These are phyloP conservation scores for Yponomeuta plumbellus DNA, from an alignment of 2,888 invertebrate genomes.

Conservation along the genomic window DNA sequence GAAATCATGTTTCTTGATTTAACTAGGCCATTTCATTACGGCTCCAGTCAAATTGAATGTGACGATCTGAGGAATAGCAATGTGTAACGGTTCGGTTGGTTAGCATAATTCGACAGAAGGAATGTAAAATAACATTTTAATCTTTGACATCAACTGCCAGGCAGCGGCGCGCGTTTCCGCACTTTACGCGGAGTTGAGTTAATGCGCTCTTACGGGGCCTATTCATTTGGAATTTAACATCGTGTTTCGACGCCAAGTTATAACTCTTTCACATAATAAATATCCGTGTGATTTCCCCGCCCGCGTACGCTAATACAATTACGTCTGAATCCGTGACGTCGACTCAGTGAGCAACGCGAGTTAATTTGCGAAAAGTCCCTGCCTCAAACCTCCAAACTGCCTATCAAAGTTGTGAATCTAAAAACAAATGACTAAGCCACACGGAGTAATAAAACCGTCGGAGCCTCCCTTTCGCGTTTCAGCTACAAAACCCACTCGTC, in stretches of 20 bases:
- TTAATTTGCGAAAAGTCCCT: neutral
- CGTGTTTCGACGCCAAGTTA: constrained; percentile 45
- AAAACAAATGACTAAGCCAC: neutral
- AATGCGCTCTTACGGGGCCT: constrained; percentile 52
- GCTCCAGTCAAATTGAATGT: no score
- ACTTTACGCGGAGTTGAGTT: constrained; percentile 51
- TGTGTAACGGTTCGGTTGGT: neutral
- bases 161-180: constrained; percentile 52
- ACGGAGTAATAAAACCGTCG: neutral
- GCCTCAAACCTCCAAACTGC: neutral
- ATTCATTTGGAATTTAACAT: constrained; percentile 63
- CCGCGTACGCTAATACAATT: constrained; percentile 34
- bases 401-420: neutral
- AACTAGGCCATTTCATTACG: no score
- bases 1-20: no score
- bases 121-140: constrained; percentile 26
- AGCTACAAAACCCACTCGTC: constrained; percentile 6
- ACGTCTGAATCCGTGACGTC: neutral
- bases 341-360: neutral
- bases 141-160: constrained; percentile 54
- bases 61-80: no score
- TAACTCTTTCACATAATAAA: constrained; percentile 43
- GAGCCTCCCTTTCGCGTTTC: constrained; percentile 1
- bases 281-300: constrained; percentile 48
- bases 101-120: constrained; percentile 2